A percentile compares a stretch with the other conserved stretches of the same genome.
These are phyloP conservation scores for Luidia sarsii DNA, from an alignment of 53 echinoderm and acorn worm species.

Conservation along the genomic window DNA sequence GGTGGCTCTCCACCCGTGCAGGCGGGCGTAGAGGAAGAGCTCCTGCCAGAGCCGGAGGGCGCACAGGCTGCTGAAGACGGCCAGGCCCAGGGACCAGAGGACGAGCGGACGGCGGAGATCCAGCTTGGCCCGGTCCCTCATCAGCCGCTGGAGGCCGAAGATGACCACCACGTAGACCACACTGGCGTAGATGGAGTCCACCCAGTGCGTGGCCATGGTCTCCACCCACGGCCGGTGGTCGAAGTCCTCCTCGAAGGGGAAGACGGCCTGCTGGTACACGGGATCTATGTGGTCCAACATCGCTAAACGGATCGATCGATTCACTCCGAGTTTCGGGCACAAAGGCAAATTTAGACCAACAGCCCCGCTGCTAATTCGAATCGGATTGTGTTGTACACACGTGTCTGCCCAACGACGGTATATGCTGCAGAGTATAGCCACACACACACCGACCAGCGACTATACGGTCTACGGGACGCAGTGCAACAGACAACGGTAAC, in stretches of 20 bases:
- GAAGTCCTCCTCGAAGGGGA: constrained; percentile 89
- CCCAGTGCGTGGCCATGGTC: constrained; percentile 74
- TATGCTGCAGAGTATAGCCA: too few species aligned
- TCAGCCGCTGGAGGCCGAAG: constrained; percentile 71
- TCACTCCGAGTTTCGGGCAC: too few species aligned
- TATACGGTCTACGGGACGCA: background rate
- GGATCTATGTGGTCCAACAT: constrained; percentile 85
- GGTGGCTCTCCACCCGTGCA: constrained; percentile 80
- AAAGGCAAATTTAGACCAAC: too few species aligned
- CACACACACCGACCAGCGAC: too few species aligned
- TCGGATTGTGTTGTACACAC: too few species aligned
- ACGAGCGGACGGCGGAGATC: constrained; percentile 75
- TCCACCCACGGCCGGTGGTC: constrained; percentile 68
- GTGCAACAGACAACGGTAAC: background rate
- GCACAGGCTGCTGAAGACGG: constrained; percentile 87
- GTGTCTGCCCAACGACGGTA: too few species aligned
- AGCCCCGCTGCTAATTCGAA: too few species aligned
- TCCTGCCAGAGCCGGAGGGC: constrained; percentile 79
- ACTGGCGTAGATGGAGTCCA: constrained; percentile 72
- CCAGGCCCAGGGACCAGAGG: constrained; percentile 75
- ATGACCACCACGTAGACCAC: constrained; percentile 80
- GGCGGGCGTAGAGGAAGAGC: constrained; percentile 50
- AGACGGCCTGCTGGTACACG: constrained; percentile 74
- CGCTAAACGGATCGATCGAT: too few species aligned
- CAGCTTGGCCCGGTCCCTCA: constrained; percentile 68